These are phyloP conservation scores for Hycleus cichorii DNA, from an alignment of 1,140 invertebrate species.

Conservation along the genomic window DNA sequence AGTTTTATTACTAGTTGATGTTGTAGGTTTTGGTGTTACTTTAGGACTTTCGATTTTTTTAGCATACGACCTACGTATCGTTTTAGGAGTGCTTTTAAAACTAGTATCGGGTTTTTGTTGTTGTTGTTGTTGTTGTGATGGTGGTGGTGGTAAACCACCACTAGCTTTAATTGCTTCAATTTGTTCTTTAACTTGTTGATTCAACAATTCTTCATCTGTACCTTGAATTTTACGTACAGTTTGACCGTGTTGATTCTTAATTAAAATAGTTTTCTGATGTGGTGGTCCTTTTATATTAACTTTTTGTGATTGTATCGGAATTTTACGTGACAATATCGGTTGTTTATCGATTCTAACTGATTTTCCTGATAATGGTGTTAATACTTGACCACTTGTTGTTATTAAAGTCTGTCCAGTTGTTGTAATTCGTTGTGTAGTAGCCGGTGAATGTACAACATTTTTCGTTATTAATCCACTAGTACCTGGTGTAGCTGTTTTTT, in stretches of 20 bases:
- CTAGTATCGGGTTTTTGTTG: neutral
- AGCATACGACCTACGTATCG: conserved; percentile 12
- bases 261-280: conserved; percentile 33
- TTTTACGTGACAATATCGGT: neutral
- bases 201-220: conserved; percentile 29
- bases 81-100: conserved; percentile 6
- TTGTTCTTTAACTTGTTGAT: conserved; percentile 38
- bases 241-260: conserved; percentile 35
- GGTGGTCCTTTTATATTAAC: conserved; percentile 14
- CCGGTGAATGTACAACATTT: neutral
- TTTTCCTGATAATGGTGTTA: conserved; percentile 45
- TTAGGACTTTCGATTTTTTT: conserved; percentile 15
- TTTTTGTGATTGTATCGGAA: conserved; percentile 18
- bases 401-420: conserved; percentile 24
- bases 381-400: conserved; percentile 41
- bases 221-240: conserved; percentile 32
- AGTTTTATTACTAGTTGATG: neutral
- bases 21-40: too few relatives aligned
- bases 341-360: conserved; percentile 31
- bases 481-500: conserved; percentile 10
- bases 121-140: conserved; percentile 4
- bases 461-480: conserved; percentile 26
- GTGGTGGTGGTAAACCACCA: conserved; percentile 16
- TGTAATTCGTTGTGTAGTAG: neutral
- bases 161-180: conserved; percentile 36